Evolutionary conservation across 2,113 vertebrate genomes (phyloP), one percentile per base, ranked within the genome.

Genomic region (Aythya baeri): DNA sequence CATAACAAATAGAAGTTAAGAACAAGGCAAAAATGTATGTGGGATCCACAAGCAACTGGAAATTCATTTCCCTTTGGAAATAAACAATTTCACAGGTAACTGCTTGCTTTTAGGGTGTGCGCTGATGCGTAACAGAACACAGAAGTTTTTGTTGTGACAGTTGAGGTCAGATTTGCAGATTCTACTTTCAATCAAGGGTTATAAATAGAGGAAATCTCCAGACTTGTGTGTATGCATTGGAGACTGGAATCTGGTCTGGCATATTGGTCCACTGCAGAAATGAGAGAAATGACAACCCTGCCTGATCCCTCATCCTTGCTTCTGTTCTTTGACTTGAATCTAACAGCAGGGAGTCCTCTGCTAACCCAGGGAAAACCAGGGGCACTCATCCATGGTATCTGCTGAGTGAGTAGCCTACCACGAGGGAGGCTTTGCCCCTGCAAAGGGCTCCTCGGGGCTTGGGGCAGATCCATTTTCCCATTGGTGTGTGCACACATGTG

Each of bases 401-500:
- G 15, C 8, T 49, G 70, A 43, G 29, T 16, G n/a, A 83, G 52
- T 2, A 80, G 46, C 43, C 41, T 36, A 82, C 62, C 32, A 43
- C 44, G 43, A 95, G 46, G 54, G n/a, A 73, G 38, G 43, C 11
- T 89, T 88, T 94, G 78, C 78, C 63, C 44, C 93, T 88, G 65
- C 62, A 58, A 31, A 36, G 44, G 29, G 25, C 77, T 92, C 92
- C 93, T 88, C 94, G 86, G 96, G 68, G 93, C 96, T 94, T 88
- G 87, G 91, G 67, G 79, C 76, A 94, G 81, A 88, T 82, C 87
- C 90, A 93, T 72, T 94, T 97, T 93, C 92, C 82, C 75, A 85
- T 26, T 97, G 94, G 86, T 22, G 0, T 25, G 34, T 4, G 52
- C 32, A 22, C 32, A 22, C 11, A 2, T 34, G 76, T 29, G 55